phyloP scores from a whole-genome alignment of 2,113 vertebrate species.

The Chloroceryle aenea region DNA sequence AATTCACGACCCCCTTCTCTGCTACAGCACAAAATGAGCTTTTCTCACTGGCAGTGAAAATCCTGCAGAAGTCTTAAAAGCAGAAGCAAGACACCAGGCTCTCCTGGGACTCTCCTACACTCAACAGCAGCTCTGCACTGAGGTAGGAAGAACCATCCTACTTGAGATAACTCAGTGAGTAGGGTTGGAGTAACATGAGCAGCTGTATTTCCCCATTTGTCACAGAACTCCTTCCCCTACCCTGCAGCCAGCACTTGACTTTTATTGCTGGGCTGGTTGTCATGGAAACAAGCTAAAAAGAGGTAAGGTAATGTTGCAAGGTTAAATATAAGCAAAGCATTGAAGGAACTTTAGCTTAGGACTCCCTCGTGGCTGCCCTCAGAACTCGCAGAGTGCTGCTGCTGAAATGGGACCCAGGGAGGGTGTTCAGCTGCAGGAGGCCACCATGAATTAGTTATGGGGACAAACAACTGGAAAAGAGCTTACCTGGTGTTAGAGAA shows the following conservation, averaged over 20 bases:
- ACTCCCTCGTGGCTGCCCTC: neutral
- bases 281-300: neutral
- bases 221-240: neutral
- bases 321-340: neutral
- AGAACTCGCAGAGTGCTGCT: neutral
- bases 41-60: neutral
- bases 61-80: neutral
- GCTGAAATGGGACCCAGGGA: neutral
- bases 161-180: neutral
- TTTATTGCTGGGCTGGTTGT: neutral
- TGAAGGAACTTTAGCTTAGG: neutral
- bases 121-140: neutral
- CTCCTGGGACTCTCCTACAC: neutral
- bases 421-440: neutral
- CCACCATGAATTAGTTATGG: neutral
- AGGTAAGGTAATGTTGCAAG: neutral
- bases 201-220: neutral
- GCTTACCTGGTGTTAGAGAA: neutral
- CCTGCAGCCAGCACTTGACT: neutral
- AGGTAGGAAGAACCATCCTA: neutral
- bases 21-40: neutral
- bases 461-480: neutral
- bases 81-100: neutral
- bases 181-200: neutral
- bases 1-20: neutral